Evolutionary conservation across 2,888 invertebrate genomes (phyloP), one percentile per base, ranked within the genome.

Genomic region (Trachelus troglodyta): DNA sequence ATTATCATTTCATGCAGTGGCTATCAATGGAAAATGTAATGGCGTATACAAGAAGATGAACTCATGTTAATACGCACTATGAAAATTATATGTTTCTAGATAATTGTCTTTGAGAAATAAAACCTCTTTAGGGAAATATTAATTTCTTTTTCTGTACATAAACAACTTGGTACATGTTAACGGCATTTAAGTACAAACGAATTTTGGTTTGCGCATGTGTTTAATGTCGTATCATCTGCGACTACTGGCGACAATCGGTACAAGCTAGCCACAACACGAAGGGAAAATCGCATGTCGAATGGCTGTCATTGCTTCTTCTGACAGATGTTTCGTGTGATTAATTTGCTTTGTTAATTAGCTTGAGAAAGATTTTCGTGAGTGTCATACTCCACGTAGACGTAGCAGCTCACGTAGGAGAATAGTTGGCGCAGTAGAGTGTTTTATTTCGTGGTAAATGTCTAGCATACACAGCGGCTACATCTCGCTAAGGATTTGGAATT

Each of bases 281-380:
- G 76, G 79, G 82, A 83, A 86, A 88, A 84, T 84, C 77, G 82
- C 83, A 81, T 80, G 82, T 81, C 79, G 81, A 79, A 83, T 83
- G 84, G 83, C 88, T 87, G 87, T 87, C 85, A 87, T 86, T 79
- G 87, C 82, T 83, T 81, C 84, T 85, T 84, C 77, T 84, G 87
- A 88, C 87, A 88, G 87, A 87, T 88, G 88, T 87, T 88, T 84
- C 77, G 75, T 75, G 79, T 80, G 81, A 83, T 82, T 81, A 81
- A 79, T 79, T 71, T 76, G 73, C 78, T 80, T 80, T 77, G 80
- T 79, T 83, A 84, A 82, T 79, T 75, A 71, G 69, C 74, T n/a
- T 30, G 35, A 37, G 73, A 9, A 34, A 31, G 33, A 76, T 31
- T 12, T 74, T 56, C 23, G 31, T 71, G 40, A n/a, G 68, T 12